phyloP scores from a whole-genome alignment of 2,797 vertebrate species.

The Sciurus vulgaris region DNA sequence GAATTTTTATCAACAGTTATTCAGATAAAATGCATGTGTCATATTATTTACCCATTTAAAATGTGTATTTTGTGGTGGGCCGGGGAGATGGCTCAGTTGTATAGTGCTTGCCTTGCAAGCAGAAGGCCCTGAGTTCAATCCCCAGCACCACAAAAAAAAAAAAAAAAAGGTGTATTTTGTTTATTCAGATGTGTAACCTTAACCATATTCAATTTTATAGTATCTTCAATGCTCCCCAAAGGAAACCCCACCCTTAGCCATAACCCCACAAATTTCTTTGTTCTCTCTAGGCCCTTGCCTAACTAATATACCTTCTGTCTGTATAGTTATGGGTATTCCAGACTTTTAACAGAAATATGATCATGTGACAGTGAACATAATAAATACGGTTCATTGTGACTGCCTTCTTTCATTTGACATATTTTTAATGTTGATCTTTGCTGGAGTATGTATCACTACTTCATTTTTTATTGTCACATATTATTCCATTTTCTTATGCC shows the following conservation, averaged over 20 bases:
- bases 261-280: background rate
- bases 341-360: background rate
- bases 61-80: background rate
- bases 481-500: too few species aligned
- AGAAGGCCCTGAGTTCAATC: too few species aligned
- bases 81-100: too few species aligned
- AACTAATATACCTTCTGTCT: too few species aligned
- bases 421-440: background rate
- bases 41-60: background rate
- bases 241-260: background rate
- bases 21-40: background rate
- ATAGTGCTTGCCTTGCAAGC: too few species aligned
- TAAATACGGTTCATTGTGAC: background rate
- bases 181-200: background rate
- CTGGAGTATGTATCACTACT: background rate
- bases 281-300: too few species aligned
- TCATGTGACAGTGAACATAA: too few species aligned
- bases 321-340: background rate
- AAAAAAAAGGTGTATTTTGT: background rate
- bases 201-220: background rate
- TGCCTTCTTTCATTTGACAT: background rate
- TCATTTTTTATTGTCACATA: background rate
- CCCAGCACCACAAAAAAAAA: too few species aligned
- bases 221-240: background rate
- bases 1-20: background rate